Evolutionary conservation across 2,113 vertebrate species (phyloP), one percentile per base, ranked within the genome.

Genomic region (Vidua macroura): DNA sequence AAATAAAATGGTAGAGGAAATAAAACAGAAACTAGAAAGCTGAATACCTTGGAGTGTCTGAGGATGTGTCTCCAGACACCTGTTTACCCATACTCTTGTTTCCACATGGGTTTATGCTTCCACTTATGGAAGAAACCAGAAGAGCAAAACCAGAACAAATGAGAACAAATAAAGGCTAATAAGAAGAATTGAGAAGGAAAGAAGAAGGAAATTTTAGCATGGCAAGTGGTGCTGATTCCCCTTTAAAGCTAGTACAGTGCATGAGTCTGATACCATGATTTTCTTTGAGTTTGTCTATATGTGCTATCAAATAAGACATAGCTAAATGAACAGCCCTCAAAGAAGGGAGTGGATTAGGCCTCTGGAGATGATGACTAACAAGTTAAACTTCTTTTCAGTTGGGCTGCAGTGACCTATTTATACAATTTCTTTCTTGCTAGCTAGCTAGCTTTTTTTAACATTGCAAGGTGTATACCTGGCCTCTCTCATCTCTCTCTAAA

Each of bases 361-460:
- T 91, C 91, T 85, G 73, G 68, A 96, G 92, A 90, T 66, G 87
- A 91, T 27, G 59, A 87, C 86, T 95, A 95, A 75, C 70, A 96
- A 95, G 86, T 94, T 88, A 82, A 96, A 96, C 67, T 88, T 92
- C 75, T 90, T 48, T 88, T 73, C 75, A 83, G 52, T 69, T 95
- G 83, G 93, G 83, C 68, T 95, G 81, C 81, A 88, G 55, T 97
- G 96, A 96, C 96, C 95, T 96, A 95, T 96, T 96, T 97, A 97
- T 95, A 95, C 75, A 91, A 43, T 93, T 95, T 92, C 59, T 93
- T 87, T 85, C 82, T 84, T 69, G 52, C 67, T 83, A 92, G 83
- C 81, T 87, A 95, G 93, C 67, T 96, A 75, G 58, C 33, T 83
- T 94, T 93, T 89, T 90, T 95, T 67, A 85, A 74, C 60, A 41